Conservation (phyloP, 1,140 invertebrate genomes). For the Rhagoletis pomonella region DNA sequence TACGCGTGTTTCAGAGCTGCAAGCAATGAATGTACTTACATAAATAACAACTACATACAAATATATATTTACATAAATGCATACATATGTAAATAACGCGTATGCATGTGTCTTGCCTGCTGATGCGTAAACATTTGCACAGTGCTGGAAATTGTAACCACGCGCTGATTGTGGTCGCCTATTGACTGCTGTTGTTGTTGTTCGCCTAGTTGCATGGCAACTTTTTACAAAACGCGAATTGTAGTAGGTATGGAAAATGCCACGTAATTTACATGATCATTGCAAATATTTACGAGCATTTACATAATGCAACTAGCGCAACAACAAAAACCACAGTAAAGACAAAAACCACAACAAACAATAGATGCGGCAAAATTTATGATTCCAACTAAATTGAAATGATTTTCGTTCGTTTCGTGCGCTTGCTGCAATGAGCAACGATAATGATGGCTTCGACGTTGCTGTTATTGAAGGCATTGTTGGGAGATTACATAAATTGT, state of each 20-base stretch:
- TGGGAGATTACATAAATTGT: conserved; percentile 20
- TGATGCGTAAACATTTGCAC: not conserved
- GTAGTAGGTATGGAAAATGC: not conserved
- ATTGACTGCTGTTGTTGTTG: not conserved
- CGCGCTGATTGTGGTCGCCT: not conserved
- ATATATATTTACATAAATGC: too few relatives aligned
- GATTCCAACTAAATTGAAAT: not conserved
- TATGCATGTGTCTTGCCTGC: not conserved
- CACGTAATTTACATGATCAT: conserved; percentile 21
- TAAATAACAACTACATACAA: not conserved
- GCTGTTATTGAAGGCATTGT: conserved; percentile 19
- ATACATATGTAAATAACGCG: not conserved
- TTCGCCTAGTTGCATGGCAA: not conserved
- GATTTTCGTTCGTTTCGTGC: not conserved
- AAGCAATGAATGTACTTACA: not conserved
- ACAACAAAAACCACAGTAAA: not conserved
- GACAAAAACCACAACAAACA: not conserved
- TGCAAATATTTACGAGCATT: conserved; percentile 31
- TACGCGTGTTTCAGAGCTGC: not conserved
- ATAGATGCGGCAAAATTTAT: not conserved
- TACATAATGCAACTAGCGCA: conserved; percentile 27
- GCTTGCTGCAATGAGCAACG: not conserved
- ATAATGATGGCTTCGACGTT: not conserved
- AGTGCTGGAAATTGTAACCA: not conserved
- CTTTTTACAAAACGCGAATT: conserved; percentile 24